Percentiles rank a stretch among this genome's conserved stretches.
phyloP scores from a whole-genome alignment of 2,797 vertebrate genomes.

The Coccyzus lansbergi region DNA sequence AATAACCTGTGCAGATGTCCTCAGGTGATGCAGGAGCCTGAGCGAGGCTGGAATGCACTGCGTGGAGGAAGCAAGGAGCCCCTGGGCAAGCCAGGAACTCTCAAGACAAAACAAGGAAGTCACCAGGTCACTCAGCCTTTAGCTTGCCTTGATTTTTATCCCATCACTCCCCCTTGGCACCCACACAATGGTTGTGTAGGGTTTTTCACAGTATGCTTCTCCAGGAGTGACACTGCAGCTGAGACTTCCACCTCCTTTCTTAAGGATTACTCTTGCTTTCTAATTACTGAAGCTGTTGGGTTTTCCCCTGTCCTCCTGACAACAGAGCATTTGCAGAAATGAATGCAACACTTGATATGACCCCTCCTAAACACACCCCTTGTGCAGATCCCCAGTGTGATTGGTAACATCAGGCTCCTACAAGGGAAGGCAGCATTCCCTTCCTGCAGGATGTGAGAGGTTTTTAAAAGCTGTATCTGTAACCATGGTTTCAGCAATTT shows the following conservation, averaged over 20 bases:
- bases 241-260: not conserved
- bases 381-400: accelerated
- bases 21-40: accelerated
- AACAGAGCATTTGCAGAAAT: not conserved
- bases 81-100: slow-evolving; percentile 38
- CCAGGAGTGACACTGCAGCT: accelerated
- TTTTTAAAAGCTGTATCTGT: not conserved
- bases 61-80: not conserved
- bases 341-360: accelerated
- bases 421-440: not conserved
- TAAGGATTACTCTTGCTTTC: not conserved
- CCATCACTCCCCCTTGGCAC: accelerated
- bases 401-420: not conserved
- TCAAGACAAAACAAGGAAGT: slow-evolving; percentile 66
- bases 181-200: not conserved
- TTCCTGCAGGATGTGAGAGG: not conserved
- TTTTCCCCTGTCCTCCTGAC: not conserved
- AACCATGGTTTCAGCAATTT: not conserved
- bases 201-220: accelerated
- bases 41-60: not conserved
- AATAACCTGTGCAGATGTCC: slow-evolving; percentile 55
- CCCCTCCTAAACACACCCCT: not conserved
- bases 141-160: not conserved
- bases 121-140: slow-evolving; percentile 26
- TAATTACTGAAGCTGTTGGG: not conserved